phyloP scores from a whole-genome alignment of 2,888 invertebrate genomes.

The Tinea semifulvella region DNA sequence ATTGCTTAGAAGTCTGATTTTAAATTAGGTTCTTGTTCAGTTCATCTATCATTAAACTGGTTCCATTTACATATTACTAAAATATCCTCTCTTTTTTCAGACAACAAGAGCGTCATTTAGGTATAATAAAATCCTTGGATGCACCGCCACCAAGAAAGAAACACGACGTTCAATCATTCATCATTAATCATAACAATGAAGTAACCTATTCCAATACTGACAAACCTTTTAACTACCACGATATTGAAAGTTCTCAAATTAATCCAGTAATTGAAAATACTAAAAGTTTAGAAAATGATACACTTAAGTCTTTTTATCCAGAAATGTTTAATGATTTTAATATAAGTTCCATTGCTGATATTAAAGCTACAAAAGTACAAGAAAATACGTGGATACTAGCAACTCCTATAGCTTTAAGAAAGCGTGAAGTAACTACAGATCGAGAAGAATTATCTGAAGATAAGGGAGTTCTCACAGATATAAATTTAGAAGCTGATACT shows the following conservation, averaged over 20 bases:
- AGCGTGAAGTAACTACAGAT: constrained; percentile 38
- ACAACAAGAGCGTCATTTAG: constrained; percentile 84
- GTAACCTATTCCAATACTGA: constrained; percentile 27
- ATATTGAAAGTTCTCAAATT: constrained; percentile 22
- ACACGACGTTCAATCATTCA: constrained; percentile 58
- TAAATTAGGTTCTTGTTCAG: too few relatives aligned
- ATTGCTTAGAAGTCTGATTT: too few relatives aligned
- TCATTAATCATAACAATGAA: constrained; percentile 43
- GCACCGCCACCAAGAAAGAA: constrained; percentile 52
- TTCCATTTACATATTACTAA: too few relatives aligned
- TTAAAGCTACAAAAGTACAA: constrained; percentile 36
- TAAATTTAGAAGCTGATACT: constrained; percentile 44
- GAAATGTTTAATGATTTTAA: constrained; percentile 17
- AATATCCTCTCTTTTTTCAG: constrained; percentile 40
- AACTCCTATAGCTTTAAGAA: constrained; percentile 41
- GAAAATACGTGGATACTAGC: constrained; percentile 51
- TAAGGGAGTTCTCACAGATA: constrained; percentile 46
- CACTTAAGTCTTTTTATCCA: background rate
- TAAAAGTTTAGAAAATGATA: background rate
- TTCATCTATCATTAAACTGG: too few relatives aligned
- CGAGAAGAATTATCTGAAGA: constrained; percentile 26
- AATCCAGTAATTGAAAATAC: background rate
- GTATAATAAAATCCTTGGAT: constrained; percentile 68
- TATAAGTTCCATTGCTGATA: constrained; percentile 21
- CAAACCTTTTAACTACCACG: constrained; percentile 37